These are phyloP conservation scores for Ifrita kowaldi DNA, from an alignment of 2,113 vertebrate species.

Conservation along the genomic window DNA sequence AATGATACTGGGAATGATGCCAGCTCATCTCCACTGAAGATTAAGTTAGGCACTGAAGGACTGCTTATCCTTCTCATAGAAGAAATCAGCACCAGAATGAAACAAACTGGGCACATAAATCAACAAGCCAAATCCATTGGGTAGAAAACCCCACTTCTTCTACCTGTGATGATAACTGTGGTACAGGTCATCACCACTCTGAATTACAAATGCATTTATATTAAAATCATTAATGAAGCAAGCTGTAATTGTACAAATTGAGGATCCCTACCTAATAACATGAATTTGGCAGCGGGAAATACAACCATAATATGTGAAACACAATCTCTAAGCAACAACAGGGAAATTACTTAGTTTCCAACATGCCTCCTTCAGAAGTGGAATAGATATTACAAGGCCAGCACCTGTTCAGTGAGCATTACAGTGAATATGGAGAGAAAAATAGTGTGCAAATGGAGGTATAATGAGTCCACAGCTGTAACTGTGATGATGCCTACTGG, in stretches of 20 bases:
- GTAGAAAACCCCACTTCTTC: neutral
- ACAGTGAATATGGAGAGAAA: neutral
- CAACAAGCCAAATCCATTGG: neutral
- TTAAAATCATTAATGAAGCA: neutral
- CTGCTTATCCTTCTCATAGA: neutral
- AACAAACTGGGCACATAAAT: neutral
- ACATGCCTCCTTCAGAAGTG: neutral
- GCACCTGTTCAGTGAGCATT: neutral
- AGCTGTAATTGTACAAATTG: neutral
- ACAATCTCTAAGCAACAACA: neutral
- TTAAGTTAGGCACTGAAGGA: neutral
- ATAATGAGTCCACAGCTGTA: neutral
- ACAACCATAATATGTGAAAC: neutral
- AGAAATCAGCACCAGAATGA: neutral
- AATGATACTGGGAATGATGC: accelerated
- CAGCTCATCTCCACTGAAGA: neutral
- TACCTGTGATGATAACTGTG: neutral
- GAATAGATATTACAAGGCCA: neutral
- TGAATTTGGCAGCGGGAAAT: neutral
- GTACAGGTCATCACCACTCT: neutral
- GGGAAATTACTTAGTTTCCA: neutral
- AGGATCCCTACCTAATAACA: neutral
- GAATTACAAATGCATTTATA: neutral
- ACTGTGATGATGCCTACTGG: neutral
- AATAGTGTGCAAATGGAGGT: neutral